Conservation (phyloP, 2,113 vertebrate species). For the Azemiops feae region DNA sequence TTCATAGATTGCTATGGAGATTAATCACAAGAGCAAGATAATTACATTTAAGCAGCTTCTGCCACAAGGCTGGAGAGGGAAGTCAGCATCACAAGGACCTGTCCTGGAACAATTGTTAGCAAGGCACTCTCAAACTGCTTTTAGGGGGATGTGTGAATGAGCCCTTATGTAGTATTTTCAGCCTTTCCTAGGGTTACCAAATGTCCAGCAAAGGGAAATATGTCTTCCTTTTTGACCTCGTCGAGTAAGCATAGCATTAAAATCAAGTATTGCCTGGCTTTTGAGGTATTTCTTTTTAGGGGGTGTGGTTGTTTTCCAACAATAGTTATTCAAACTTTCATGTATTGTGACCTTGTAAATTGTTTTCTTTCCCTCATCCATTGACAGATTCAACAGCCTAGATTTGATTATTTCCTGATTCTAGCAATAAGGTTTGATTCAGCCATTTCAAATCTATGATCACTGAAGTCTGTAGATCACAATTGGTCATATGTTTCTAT, state of each 20-base stretch:
- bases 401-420: background rate
- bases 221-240: background rate
- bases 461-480: background rate
- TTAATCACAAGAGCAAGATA: background rate
- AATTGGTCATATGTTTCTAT: background rate
- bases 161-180: background rate
- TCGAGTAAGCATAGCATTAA: background rate
- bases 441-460: background rate
- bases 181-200: background rate
- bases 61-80: background rate
- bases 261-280: background rate
- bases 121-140: background rate
- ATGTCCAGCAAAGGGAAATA: background rate
- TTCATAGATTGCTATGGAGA: background rate
- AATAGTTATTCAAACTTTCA: background rate
- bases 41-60: background rate
- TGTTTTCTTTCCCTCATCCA: background rate
- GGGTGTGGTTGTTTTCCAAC: background rate
- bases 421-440: background rate
- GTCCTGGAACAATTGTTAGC: background rate
- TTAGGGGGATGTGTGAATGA: background rate
- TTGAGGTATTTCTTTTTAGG: background rate
- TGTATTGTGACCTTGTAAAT: background rate
- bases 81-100: background rate
- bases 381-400: background rate